A percentile compares a stretch with the other conserved stretches of the same genome.
phyloP scores from a whole-genome alignment of 2,888 invertebrate genomes.

The Drosophila atroscutellata region DNA sequence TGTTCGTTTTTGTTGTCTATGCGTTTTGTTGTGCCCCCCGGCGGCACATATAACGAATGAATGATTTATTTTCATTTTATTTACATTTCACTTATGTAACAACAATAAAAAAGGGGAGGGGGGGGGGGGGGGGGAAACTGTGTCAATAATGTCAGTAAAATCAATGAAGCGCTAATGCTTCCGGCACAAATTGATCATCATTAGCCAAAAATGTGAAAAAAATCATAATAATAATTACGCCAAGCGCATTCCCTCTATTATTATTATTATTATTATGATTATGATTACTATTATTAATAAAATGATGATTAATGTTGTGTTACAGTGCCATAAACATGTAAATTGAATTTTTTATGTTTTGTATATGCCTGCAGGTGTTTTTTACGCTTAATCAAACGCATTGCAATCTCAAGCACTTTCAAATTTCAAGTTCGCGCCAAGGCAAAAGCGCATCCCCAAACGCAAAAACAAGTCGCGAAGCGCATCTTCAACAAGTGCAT shows the following conservation, averaged over 20 bases:
- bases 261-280: slow-evolving; percentile 3
- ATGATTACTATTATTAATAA: background rate
- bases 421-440: slow-evolving; percentile 58
- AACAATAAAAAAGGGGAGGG: background rate
- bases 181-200: slow-evolving; percentile 75
- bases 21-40: slow-evolving; percentile 20
- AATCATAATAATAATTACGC: background rate
- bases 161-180: slow-evolving; percentile 67
- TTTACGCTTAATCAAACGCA: slow-evolving; percentile 21
- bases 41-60: slow-evolving; percentile 8
- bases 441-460: slow-evolving; percentile 56
- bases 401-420: slow-evolving; percentile 41
- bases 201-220: slow-evolving; percentile 55
- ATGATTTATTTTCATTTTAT: slow-evolving; percentile 15
- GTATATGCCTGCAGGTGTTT: slow-evolving; percentile 39
- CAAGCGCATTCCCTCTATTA: background rate
- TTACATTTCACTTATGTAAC: slow-evolving; percentile 58
- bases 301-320: slow-evolving; percentile 44
- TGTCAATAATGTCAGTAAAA: slow-evolving; percentile 68
- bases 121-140: slow-evolving; percentile 38
- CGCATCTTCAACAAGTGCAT: slow-evolving; percentile 72
- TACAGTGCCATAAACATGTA: slow-evolving; percentile 26
- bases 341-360: slow-evolving; percentile 37
- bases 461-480: slow-evolving; percentile 36
- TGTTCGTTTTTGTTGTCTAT: background rate